phyloP scores from a whole-genome alignment of 2,888 invertebrate genomes.

The Acanthosepion pharaonis region DNA sequence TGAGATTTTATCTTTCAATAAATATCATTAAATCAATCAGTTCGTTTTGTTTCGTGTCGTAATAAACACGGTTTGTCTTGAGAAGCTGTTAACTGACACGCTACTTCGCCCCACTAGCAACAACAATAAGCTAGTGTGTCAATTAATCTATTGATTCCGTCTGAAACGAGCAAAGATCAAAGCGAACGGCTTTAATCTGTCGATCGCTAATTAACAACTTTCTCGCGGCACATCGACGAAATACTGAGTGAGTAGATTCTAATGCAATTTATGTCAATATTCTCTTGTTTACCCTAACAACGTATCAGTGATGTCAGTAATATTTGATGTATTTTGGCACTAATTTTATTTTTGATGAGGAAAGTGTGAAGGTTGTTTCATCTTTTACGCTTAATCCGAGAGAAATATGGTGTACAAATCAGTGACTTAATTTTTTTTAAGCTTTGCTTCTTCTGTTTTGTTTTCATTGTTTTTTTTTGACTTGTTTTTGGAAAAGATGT shows the following conservation, averaged over 20 bases:
- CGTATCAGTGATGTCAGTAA: too few relatives aligned
- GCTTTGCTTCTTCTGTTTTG: background rate
- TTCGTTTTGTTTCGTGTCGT: background rate
- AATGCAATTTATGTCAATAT: background rate
- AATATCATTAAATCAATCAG: background rate
- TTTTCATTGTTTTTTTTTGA: too few relatives aligned
- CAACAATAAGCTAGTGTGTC: background rate
- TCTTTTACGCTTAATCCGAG: too few relatives aligned
- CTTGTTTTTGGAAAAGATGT: too few relatives aligned
- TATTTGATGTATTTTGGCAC: background rate
- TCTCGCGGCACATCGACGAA: background rate
- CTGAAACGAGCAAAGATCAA: background rate
- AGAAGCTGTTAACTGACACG: slow-evolving; percentile 7
- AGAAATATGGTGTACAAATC: too few relatives aligned
- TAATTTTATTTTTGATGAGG: background rate
- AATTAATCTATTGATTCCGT: background rate
- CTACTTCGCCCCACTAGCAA: background rate
- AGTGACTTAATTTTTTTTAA: too few relatives aligned
- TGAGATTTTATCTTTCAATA: background rate
- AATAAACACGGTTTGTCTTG: background rate
- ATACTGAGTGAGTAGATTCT: background rate
- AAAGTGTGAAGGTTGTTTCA: background rate
- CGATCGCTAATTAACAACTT: background rate
- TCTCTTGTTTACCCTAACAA: background rate
- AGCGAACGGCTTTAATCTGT: background rate